These are phyloP conservation scores for Agonopterix heracliana DNA, from an alignment of 2,888 invertebrate genomes.

Conservation along the genomic window DNA sequence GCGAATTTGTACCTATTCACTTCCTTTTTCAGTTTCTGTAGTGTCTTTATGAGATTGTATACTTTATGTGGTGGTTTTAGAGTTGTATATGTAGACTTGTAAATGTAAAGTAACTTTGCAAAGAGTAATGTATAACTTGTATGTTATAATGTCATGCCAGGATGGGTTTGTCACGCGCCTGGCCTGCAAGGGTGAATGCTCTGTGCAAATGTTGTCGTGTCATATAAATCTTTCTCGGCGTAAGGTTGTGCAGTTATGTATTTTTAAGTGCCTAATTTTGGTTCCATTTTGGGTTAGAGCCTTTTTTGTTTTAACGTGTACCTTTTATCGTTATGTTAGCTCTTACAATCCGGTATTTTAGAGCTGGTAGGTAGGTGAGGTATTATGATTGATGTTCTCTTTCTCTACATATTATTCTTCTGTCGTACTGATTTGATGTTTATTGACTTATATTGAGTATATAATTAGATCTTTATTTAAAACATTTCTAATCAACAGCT, in stretches of 20 bases:
- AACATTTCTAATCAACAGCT: neutral
- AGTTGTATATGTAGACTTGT: too few species aligned
- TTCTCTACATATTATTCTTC: too few species aligned
- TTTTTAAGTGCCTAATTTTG: constrained; percentile 2
- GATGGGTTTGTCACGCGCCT: constrained; percentile 58
- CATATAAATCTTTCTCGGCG: constrained; percentile 15
- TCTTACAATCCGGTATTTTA: too few species aligned
- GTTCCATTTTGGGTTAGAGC: neutral
- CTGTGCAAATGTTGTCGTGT: constrained; percentile 49
- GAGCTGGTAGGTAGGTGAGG: too few species aligned
- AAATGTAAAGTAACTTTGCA: neutral
- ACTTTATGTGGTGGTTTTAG: too few species aligned
- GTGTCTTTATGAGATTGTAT: too few species aligned
- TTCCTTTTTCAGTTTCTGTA: neutral
- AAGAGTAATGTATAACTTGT: constrained; percentile 10
- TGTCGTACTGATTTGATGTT: too few species aligned
- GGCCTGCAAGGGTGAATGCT: constrained; percentile 49
- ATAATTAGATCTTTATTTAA: too few species aligned
- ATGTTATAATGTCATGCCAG: constrained; percentile 45
- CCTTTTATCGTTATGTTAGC: too few species aligned
- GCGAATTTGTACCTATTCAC: constrained; percentile 1
- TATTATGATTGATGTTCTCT: too few species aligned
- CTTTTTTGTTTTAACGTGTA: neutral
- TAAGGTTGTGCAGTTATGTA: neutral
- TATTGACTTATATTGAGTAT: too few species aligned